Evolutionary conservation across 1,140 invertebrate genomes (phyloP).

Genomic region (Bombyx mandarina): DNA sequence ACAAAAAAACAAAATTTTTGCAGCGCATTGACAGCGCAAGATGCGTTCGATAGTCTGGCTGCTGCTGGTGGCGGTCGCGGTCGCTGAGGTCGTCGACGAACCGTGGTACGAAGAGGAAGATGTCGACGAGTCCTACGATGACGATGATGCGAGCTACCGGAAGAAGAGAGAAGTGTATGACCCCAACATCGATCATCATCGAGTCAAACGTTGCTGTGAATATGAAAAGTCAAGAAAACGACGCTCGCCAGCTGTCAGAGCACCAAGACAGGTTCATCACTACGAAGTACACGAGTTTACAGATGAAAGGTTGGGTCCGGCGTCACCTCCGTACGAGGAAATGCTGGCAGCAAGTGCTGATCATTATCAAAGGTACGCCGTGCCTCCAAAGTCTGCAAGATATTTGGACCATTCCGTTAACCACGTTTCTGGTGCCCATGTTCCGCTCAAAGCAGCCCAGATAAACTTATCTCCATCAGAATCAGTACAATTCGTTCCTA

Average conservation of each 20-base stretch:
- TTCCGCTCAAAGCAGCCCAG: background rate
- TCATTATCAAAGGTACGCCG: slow-evolving; percentile 54
- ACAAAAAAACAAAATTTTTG: slow-evolving; percentile 39
- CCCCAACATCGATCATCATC: slow-evolving; percentile 35
- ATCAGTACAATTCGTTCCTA: slow-evolving; percentile 13
- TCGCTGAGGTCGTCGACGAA: slow-evolving; percentile 37
- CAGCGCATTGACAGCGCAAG: slow-evolving; percentile 28
- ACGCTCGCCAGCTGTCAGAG: slow-evolving; percentile 34
- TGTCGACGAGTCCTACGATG: slow-evolving; percentile 44
- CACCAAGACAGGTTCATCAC: slow-evolving; percentile 58
- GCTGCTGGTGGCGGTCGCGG: slow-evolving; percentile 27
- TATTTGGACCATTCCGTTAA: slow-evolving; percentile 34
- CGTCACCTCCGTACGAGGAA: slow-evolving; percentile 50
- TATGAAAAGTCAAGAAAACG: slow-evolving; percentile 19
- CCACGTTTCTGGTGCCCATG: background rate
- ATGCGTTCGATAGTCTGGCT: slow-evolving; percentile 41
- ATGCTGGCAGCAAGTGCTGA: slow-evolving; percentile 57
- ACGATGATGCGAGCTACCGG: slow-evolving; percentile 35
- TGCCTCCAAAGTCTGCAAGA: slow-evolving; percentile 28
- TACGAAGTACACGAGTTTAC: slow-evolving; percentile 69
- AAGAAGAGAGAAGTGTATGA: slow-evolving; percentile 30
- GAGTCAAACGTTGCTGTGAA: slow-evolving; percentile 36
- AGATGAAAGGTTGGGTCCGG: slow-evolving; percentile 47
- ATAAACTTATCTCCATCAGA: background rate
- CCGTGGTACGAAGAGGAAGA: slow-evolving; percentile 58